A percentile compares a stretch with the other conserved stretches of the same genome.
Evolutionary conservation across 92 coral and sea anemone genomes (phyloP).

Genomic region (Pocillopora grandis): DNA sequence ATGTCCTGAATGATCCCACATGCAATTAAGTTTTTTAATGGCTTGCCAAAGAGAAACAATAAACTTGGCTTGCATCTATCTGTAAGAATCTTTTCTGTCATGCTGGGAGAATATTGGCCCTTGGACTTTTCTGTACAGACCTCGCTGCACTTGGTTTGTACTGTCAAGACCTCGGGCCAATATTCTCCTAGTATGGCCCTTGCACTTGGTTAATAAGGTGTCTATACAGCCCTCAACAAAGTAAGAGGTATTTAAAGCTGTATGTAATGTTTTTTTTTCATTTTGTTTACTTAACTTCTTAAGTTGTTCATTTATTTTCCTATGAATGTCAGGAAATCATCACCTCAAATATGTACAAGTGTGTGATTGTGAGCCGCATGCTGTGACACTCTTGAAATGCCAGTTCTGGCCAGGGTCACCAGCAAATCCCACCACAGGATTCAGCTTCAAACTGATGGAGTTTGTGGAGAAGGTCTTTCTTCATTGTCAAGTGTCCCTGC

Average conservation of each 20-base stretch:
- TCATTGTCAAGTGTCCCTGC: slow-evolving; percentile 51
- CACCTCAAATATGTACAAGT: slow-evolving; percentile 37
- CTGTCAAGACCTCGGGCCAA: no score
- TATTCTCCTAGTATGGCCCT: no score
- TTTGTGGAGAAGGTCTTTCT: slow-evolving; percentile 53
- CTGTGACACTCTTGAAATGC: slow-evolving; percentile 45
- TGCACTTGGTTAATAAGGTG: no score
- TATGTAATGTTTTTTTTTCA: not conserved
- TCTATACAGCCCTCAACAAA: no score
- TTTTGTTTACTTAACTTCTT: not conserved
- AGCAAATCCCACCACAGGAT: slow-evolving; percentile 44
- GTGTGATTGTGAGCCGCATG: slow-evolving; percentile 48
- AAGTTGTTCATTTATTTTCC: not conserved
- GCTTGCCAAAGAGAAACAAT: no score
- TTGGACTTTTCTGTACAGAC: no score
- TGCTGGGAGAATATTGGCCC: no score
- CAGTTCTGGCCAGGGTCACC: slow-evolving; percentile 58
- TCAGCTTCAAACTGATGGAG: slow-evolving; percentile 48
- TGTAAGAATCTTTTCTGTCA: no score
- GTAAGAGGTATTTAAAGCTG: not conserved
- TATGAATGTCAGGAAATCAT: slow-evolving; percentile 43
- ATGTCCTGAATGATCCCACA: no score
- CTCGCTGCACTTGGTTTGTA: no score
- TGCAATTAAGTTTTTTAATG: no score
- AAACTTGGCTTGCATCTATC: no score